These are phyloP conservation scores for Zaprionus africanus DNA, from an alignment of 1,140 invertebrate genomes.

Conservation along the genomic window DNA sequence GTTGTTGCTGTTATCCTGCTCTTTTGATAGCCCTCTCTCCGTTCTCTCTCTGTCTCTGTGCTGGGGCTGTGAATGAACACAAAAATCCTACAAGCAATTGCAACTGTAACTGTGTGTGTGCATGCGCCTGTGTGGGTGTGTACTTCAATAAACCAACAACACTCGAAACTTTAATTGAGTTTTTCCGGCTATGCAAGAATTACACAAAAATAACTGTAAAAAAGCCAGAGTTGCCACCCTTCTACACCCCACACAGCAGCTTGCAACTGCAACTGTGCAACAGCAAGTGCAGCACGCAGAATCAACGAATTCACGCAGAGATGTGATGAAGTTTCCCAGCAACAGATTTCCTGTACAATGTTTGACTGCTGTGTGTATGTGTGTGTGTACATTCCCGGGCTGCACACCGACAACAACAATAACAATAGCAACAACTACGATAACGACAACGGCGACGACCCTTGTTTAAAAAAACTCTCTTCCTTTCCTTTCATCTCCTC, in stretches of 20 bases:
- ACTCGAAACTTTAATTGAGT: conserved; percentile 73
- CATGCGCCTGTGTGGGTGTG: conserved; percentile 29
- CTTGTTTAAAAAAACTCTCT: conserved; percentile 35
- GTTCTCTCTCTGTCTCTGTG: background rate
- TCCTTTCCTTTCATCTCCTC: conserved; percentile 4
- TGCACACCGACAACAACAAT: conserved; percentile 56
- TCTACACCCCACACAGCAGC: background rate
- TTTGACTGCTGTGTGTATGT: conserved; percentile 22
- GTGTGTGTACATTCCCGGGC: conserved; percentile 53
- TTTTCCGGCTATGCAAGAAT: conserved; percentile 69
- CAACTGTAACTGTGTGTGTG: conserved; percentile 13
- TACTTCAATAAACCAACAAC: conserved; percentile 51
- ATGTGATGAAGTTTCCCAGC: conserved; percentile 55
- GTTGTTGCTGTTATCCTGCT: conserved; percentile 70
- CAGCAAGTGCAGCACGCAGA: conserved; percentile 76
- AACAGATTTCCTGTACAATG: conserved; percentile 79
- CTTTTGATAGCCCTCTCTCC: conserved; percentile 17
- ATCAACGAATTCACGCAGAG: conserved; percentile 63
- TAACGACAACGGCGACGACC: conserved; percentile 45
- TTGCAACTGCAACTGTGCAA: conserved; percentile 23
- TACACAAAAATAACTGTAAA: conserved; percentile 44
- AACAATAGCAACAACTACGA: conserved; percentile 65
- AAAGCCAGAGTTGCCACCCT: conserved; percentile 37
- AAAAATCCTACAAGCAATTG: conserved; percentile 44
- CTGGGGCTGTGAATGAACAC: conserved; percentile 43